phyloP scores from a whole-genome alignment of 2,888 invertebrate genomes.

The Cosmia trapezina region DNA sequence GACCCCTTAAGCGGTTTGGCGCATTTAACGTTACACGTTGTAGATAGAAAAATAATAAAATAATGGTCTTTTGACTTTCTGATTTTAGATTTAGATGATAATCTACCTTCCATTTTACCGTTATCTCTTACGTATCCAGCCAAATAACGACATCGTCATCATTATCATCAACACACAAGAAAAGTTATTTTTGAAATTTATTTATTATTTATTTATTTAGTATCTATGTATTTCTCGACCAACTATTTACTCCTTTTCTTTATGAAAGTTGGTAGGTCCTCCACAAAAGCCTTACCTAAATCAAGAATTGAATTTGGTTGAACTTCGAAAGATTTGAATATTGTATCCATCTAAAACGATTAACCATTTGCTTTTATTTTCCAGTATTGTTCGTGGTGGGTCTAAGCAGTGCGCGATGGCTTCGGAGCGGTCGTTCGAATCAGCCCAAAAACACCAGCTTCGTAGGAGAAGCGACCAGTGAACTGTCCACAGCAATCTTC shows the following conservation, averaged over 20 bases:
- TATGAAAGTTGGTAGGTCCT: not conserved
- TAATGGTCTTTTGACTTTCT: no score
- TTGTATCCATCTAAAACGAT: not conserved
- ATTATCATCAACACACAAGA: not conserved
- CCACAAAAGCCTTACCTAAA: not conserved
- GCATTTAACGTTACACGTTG: no score
- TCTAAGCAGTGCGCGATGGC: constrained; percentile 80
- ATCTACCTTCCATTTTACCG: not conserved
- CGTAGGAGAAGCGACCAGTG: constrained; percentile 88
- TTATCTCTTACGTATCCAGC: not conserved
- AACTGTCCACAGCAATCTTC: constrained; percentile 88
- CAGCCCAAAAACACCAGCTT: constrained; percentile 84
- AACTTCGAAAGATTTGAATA: no score
- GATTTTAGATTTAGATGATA: not conserved
- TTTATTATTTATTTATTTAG: no score
- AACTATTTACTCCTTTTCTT: no score
- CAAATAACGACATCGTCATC: not conserved
- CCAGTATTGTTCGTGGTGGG: constrained; percentile 80
- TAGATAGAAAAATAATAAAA: no score
- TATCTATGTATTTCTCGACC: not conserved
- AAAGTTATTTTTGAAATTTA: not conserved
- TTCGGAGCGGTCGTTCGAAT: constrained; percentile 78
- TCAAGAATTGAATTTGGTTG: not conserved
- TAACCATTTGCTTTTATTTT: constrained; percentile 54
- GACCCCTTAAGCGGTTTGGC: no score